Base-by-base conservation (phyloP, 2,113 vertebrate genomes). In the Pituophis catenifer region DNA sequence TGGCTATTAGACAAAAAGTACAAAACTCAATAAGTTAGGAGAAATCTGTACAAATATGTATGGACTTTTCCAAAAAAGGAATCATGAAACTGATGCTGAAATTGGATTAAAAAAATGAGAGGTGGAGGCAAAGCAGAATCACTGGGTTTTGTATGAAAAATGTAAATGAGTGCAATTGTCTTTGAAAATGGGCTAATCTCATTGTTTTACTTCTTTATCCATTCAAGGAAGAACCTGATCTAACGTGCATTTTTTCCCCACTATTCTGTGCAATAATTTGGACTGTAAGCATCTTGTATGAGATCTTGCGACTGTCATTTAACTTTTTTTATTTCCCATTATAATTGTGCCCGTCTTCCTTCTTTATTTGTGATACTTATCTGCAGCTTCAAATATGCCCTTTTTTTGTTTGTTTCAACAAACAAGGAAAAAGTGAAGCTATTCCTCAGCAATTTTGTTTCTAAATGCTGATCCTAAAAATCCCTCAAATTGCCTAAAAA, bases 401-500 rank as follows among this genome's bases (percentile, higher is more conserved):
- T 29, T 13, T 48, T 50, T n/a, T n/a, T 70, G 11, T 58, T 59
- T 17, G 1, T 50, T 29, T 8, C 17, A 3, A 52, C 5, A 11
- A n/a, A 54, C 17, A 13, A n/a, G 17, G 7, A 59, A 92, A 13
- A 33, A 33, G 8, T 50, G 0, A 54, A 85, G 10, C 29, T 38
- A 7, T 38, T 62, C 57, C 24, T 17, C 21, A 26, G 92, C 53
- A 95, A 94, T 3, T 1, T 3, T 90, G 48, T 23, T 94, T 92
- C 3, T 0, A 13, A 91, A 26, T 93, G 53, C 62, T 89, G 94
- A 87, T 54, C 52, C 55, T 48, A 62, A n/a, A n/a, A n/a, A 48
- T 90, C 88, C 93, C 87, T 90, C 81, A 95, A 93, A 65, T 6
- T 17, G 1, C 81, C 95, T 94, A 81, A 88, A 48, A 96, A 94